phyloP scores from a whole-genome alignment of 2,888 invertebrate genomes.

The Phengaris arion region DNA sequence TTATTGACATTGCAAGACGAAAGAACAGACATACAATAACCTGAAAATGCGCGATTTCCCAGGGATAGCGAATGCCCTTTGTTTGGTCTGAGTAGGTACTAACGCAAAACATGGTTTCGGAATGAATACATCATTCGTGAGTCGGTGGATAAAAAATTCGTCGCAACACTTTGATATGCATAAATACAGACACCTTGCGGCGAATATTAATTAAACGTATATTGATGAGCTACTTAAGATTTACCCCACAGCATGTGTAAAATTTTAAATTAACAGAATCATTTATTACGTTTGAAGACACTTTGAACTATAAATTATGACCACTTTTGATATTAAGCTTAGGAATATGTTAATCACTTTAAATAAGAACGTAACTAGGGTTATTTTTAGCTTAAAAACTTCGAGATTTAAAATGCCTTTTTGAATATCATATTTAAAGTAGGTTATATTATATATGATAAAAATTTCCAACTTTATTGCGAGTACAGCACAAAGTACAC shows the following conservation, averaged over 20 bases:
- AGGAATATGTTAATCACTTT: background rate
- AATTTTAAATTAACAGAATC: background rate
- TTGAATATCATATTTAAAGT: no score
- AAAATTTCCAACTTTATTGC: no score
- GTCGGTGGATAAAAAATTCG: background rate
- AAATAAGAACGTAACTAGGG: background rate
- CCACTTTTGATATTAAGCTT: background rate
- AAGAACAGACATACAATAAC: no score
- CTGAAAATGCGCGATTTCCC: no score
- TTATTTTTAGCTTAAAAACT: background rate
- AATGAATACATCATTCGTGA: slow-evolving; percentile 4
- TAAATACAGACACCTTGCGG: slow-evolving; percentile 13
- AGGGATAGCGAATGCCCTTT: no score
- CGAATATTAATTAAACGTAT: slow-evolving; percentile 19
- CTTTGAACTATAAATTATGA: background rate
- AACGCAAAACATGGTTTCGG: background rate
- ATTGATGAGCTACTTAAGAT: slow-evolving; percentile 8
- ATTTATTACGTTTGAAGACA: background rate
- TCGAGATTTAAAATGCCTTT: no score
- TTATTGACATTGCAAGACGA: no score
- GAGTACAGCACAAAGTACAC: no score
- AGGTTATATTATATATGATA: no score
- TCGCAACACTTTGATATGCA: slow-evolving; percentile 8
- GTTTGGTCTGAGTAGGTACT: no score
- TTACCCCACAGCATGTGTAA: background rate